Base-by-base conservation (phyloP, 2,797 vertebrate species). In the Percopsis omiscomaycus region DNA sequence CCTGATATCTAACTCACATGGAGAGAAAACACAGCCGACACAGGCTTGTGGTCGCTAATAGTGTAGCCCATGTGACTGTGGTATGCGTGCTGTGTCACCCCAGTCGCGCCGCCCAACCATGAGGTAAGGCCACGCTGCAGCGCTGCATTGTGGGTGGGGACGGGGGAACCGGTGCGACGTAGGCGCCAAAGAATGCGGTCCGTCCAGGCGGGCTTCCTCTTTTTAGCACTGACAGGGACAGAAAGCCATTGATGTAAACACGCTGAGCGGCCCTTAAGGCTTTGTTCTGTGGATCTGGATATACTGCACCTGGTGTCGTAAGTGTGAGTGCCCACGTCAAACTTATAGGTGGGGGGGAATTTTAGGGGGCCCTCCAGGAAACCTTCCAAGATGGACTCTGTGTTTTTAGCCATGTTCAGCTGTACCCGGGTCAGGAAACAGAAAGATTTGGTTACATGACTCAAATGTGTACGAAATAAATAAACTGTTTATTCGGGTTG, bases 161-260 rank as follows among this genome's bases (percentile, higher is more conserved):
- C 92, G 0, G 92, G 88, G 1, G 88, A 92, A 9, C 91, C 82
- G 0, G 93, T 93, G 22, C 91, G 78, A 55, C 97, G 96, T 55
- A 96, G 94, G 80, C 94, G 96, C 98, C 98, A 99, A 49, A 99
- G 91, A 78, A 99, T 96, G 1, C 98, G 95, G 74, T 99, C 98
- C 0, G 98, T 98, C 98, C 98, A 99, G 29, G 98, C 98, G 4
- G 98, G 98, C 84, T 99, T 99, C 73, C 98, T 90, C 76, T 98
- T 98, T 88, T 99, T 99, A 52, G 95, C 89, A 42, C 98, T 99
- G 80, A 61, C 1, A 61, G 32, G 66, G 30, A 13, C 15, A 29
- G 42, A 48, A 14, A 59, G 30, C n/a, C 22, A 28, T 13, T 4
- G 29, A 45, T 3, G 0, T 55, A n/a, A 50, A 12, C 46, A 8